phyloP scores from a whole-genome alignment of 2,797 vertebrate species.

The Tapera naevia region DNA sequence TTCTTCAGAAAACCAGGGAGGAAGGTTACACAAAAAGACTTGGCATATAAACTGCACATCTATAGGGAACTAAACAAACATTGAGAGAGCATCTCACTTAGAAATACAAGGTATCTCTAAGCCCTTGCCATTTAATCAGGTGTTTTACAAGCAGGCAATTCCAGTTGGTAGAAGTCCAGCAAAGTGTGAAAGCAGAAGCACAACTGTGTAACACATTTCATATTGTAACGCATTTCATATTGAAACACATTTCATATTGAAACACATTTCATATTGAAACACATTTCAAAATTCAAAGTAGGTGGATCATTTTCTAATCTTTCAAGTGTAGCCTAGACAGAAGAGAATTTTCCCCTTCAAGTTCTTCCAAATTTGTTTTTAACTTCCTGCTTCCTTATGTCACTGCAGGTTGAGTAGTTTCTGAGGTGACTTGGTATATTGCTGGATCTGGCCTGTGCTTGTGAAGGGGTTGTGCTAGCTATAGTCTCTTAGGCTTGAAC shows the following conservation, averaged over 20 bases:
- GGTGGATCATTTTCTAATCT: neutral
- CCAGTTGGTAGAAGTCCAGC: neutral
- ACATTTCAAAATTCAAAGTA: neutral
- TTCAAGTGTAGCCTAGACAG: neutral
- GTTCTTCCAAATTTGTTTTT: neutral
- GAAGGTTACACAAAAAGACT: too few species aligned
- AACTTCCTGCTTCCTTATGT: neutral
- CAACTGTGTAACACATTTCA: rapidly evolving
- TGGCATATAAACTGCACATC: too few species aligned
- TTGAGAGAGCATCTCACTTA: too few species aligned
- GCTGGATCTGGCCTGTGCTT: neutral
- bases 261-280: too few species aligned
- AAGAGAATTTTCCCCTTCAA: neutral
- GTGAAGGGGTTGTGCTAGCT: rapidly evolving
- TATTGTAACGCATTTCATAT: too few species aligned
- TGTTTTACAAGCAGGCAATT: neutral
- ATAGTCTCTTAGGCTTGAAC: neutral
- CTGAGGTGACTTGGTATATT: neutral
- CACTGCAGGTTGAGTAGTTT: neutral
- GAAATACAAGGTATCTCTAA: too few species aligned
- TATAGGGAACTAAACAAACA: too few species aligned
- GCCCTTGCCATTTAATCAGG: too few species aligned
- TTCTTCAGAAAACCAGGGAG: neutral
- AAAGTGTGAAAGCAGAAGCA: neutral
- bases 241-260: neutral